phyloP scores from a whole-genome alignment of 2,113 vertebrate genomes.

The Strix uralensis region DNA sequence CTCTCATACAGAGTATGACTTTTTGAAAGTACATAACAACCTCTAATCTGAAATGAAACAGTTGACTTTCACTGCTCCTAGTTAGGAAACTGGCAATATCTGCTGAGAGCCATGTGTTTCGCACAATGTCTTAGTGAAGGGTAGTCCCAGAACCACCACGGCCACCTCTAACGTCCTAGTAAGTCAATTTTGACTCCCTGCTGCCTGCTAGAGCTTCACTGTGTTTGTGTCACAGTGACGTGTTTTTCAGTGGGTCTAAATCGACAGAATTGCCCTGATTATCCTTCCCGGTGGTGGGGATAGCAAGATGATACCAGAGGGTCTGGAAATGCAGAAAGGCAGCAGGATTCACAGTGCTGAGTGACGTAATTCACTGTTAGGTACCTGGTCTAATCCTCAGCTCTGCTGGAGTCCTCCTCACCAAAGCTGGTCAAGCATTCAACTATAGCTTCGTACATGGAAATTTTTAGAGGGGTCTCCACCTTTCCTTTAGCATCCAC shows the following conservation, averaged over 20 bases:
- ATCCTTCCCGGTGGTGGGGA: neutral
- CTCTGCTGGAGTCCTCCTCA: neutral
- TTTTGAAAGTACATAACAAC: neutral
- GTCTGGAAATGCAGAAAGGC: neutral
- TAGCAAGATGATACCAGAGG: neutral
- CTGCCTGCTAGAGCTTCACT: neutral
- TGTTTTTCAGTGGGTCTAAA: neutral
- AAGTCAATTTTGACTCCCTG: neutral
- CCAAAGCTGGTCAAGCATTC: fast-evolving
- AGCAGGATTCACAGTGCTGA: neutral
- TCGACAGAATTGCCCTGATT: neutral
- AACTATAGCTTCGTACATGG: fast-evolving
- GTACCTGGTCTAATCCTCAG: neutral
- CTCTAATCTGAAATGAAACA: neutral
- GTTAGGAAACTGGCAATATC: neutral
- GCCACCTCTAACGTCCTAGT: neutral
- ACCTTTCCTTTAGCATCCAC: neutral
- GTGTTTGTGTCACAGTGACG: neutral
- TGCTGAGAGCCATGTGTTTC: neutral
- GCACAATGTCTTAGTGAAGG: neutral
- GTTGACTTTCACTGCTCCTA: neutral
- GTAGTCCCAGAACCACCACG: neutral
- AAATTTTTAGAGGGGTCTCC: neutral
- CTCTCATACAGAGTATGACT: neutral
- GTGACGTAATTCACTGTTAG: neutral